Base-by-base conservation (phyloP, 2,113 vertebrate genomes). In the Pelusios castaneus region DNA sequence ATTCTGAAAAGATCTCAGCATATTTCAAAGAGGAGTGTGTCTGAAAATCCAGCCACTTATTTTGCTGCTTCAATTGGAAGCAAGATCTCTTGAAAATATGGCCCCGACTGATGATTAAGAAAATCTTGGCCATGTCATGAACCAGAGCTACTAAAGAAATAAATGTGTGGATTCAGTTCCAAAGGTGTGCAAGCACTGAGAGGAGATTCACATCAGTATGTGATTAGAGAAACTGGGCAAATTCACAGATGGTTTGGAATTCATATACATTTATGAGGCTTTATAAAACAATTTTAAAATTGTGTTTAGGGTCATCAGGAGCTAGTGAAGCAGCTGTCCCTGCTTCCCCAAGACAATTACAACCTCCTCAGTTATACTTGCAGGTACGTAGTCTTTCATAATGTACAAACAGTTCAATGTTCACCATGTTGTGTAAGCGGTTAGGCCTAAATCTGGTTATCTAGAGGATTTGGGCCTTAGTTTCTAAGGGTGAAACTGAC, bases 281-380 rank as follows among this genome's bases (percentile, higher is more conserved):
- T 89, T 34, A 82, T 29, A 52, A 85, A 94, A 13, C 4, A 89
- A 0, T 80, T 58, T 5, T 94, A 49, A 5, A 83, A 79, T 94
- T 93, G 58, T 93, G 5, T 79, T 67, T 84, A 99, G 99, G 99
- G 99, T 80, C 98, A 98, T 75, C 97, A 98, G 88, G 98, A 98
- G 21, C 91, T 99, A 92, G 97, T 98, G 92, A 98, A 98, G 92
- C 99, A 99, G 92, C 98, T 99, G 21, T 94, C 98, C 34, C 97
- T 98, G 56, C 98, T 99, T 34, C 99, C 99, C 77, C 98, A 94
- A 92, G 97, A 98, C 67, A 99, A 99, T 97, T 99, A 99, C 96
- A 99, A 98, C 96, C 99, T 99, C 17, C 98, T 99, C 86, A 99
- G 99, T 96, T 99, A 99, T 70, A 97, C 99, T 88, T 99, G 99